A percentile compares a stretch with the other conserved stretches of the same genome.
These are phyloP conservation scores for Rhizoglyphus robini DNA, from an alignment of 1,140 invertebrate genomes.

Conservation along the genomic window DNA sequence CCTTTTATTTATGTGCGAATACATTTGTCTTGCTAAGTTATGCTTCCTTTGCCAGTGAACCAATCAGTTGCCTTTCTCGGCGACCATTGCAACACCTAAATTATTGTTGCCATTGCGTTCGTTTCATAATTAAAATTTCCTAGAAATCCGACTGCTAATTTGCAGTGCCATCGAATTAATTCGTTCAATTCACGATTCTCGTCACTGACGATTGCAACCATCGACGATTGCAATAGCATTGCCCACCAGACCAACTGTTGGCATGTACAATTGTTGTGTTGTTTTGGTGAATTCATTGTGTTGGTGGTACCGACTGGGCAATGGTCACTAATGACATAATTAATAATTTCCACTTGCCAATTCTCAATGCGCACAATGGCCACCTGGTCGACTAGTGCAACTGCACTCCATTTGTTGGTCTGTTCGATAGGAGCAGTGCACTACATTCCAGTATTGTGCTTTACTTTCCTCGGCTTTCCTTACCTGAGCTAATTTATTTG, in stretches of 20 bases:
- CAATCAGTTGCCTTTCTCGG: too few species aligned
- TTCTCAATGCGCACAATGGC: not conserved
- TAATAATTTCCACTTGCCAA: slow-evolving; percentile 11
- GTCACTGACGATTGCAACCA: too few species aligned
- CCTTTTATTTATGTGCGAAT: slow-evolving; percentile 15
- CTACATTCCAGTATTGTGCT: too few species aligned
- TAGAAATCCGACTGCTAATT: not conserved
- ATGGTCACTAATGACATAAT: slow-evolving; percentile 3
- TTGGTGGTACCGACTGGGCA: too few species aligned
- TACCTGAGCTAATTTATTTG: not conserved
- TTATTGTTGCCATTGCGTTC: not conserved
- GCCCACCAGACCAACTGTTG: too few species aligned
- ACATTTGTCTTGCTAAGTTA: not conserved
- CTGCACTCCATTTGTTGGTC: not conserved
- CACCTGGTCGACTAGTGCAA: not conserved
- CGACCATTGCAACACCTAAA: not conserved
- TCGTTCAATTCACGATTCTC: slow-evolving; percentile 9
- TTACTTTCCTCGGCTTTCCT: too few species aligned
- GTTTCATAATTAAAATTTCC: slow-evolving; percentile 13
- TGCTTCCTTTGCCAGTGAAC: not conserved
- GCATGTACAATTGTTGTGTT: too few species aligned
- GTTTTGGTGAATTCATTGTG: too few species aligned
- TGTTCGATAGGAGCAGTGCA: not conserved
- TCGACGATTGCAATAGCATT: too few species aligned
- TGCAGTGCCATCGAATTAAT: not conserved